phyloP scores from a whole-genome alignment of 2,113 vertebrate species.

The Collichthys lucidus region DNA sequence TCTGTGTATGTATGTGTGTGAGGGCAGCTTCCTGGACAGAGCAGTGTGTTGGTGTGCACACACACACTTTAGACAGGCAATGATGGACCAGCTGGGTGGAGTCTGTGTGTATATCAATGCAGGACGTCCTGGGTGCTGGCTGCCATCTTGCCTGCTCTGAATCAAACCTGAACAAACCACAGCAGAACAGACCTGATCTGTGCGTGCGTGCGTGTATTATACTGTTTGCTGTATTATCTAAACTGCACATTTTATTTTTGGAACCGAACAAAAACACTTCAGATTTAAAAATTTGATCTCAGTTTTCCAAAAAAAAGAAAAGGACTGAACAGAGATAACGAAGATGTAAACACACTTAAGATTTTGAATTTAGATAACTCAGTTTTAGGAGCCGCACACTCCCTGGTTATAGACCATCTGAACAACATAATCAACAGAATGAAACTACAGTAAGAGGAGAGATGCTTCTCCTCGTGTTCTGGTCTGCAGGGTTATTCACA shows the following conservation, averaged over 20 bases:
- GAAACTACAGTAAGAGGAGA: conserved; percentile 11
- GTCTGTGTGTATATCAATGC: background rate
- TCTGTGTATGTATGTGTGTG: conserved; percentile 24
- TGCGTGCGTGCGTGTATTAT: background rate
- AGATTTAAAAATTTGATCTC: background rate
- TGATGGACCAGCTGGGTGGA: background rate
- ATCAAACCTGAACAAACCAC: background rate
- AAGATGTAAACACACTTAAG: background rate
- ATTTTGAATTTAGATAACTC: background rate
- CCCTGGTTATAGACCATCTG: background rate
- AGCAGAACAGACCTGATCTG: background rate
- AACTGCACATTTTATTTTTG: background rate
- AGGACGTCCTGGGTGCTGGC: background rate
- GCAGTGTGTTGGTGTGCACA: background rate
- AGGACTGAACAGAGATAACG: background rate
- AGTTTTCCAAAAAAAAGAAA: background rate
- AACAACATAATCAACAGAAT: conserved; percentile 13
- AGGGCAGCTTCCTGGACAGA: conserved; percentile 10
- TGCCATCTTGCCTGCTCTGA: background rate
- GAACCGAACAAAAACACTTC: background rate
- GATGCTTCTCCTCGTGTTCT: background rate
- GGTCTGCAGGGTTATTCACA: conserved; percentile 15
- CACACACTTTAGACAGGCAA: background rate
- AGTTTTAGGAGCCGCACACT: background rate
- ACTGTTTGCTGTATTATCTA: background rate